Percentiles rank a stretch among this genome's conserved stretches.
Evolutionary conservation across 2,797 vertebrate species (phyloP).

Genomic region (Mus caroli): DNA sequence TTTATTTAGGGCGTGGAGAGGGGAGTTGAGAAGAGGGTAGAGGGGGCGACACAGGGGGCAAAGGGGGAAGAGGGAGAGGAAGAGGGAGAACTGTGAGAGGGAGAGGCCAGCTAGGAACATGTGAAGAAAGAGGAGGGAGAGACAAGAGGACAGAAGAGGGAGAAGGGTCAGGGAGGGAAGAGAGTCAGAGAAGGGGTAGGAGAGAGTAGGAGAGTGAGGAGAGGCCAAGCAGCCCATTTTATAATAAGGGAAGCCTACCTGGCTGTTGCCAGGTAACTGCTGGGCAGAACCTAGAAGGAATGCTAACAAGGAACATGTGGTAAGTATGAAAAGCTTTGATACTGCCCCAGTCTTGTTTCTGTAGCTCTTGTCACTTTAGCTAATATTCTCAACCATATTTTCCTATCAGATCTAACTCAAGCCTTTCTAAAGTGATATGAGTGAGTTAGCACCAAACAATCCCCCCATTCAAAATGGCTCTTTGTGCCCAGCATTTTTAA

Average conservation of each 20-base stretch:
- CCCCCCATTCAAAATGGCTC: neutral
- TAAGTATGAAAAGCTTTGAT: conserved; percentile 41
- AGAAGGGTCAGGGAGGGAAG: neutral
- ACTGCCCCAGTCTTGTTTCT: conserved; percentile 23
- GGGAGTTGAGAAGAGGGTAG: neutral
- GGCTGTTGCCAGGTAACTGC: neutral
- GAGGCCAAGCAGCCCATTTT: neutral
- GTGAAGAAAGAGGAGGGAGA: too few relatives aligned
- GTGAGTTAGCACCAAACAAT: neutral
- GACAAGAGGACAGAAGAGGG: too few relatives aligned
- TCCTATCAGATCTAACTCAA: conserved; percentile 30
- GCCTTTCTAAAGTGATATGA: conserved; percentile 40
- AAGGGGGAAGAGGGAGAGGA: too few relatives aligned
- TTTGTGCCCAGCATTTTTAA: neutral
- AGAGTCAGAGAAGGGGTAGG: neutral
- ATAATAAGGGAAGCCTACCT: neutral
- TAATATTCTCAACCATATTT: conserved; percentile 41
- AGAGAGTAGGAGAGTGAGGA: neutral
- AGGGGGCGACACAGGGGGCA: too few relatives aligned
- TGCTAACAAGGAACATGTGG: neutral
- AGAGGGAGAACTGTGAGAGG: too few relatives aligned
- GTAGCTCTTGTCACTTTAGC: conserved; percentile 15
- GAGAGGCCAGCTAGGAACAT: too few relatives aligned
- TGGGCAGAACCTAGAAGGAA: neutral
- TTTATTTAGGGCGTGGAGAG: too few relatives aligned